phyloP scores from a whole-genome alignment of 1,140 invertebrate species.

The Physella acuta region DNA sequence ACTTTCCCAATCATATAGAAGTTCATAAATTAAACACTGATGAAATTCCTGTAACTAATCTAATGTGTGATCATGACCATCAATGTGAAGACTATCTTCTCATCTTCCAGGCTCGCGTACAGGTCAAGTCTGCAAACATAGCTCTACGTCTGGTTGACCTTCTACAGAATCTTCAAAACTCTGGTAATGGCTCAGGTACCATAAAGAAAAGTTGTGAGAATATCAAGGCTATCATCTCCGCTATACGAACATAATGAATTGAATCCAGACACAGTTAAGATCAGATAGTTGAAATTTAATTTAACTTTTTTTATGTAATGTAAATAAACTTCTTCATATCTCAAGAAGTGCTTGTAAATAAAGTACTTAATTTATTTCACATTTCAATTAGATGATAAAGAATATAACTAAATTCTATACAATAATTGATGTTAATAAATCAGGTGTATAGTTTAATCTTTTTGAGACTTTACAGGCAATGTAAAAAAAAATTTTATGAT shows the following conservation, averaged over 20 bases:
- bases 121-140: constrained; percentile 16
- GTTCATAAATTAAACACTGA: not conserved
- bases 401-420: too few relatives aligned
- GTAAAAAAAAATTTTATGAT: too few relatives aligned
- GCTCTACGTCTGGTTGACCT: not conserved
- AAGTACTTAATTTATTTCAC: too few relatives aligned
- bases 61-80: not conserved
- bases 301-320: too few relatives aligned
- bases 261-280: too few relatives aligned
- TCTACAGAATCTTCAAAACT: constrained; percentile 9
- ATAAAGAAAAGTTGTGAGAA: constrained; percentile 12
- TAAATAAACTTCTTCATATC: too few relatives aligned
- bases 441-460: too few relatives aligned
- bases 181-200: not conserved
- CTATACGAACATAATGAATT: constrained; percentile 5
- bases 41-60: not conserved
- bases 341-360: too few relatives aligned
- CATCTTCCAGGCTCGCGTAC: constrained; percentile 16
- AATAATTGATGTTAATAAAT: too few relatives aligned
- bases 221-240: constrained; percentile 15
- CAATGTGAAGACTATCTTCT: not conserved
- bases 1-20: not conserved
- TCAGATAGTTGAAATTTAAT: too few relatives aligned
- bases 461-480: too few relatives aligned
- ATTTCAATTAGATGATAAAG: too few relatives aligned